Evolutionary conservation across 2,888 invertebrate species (phyloP), one percentile per base, ranked within the genome.

Genomic region (Pyrrhosoma nymphula): DNA sequence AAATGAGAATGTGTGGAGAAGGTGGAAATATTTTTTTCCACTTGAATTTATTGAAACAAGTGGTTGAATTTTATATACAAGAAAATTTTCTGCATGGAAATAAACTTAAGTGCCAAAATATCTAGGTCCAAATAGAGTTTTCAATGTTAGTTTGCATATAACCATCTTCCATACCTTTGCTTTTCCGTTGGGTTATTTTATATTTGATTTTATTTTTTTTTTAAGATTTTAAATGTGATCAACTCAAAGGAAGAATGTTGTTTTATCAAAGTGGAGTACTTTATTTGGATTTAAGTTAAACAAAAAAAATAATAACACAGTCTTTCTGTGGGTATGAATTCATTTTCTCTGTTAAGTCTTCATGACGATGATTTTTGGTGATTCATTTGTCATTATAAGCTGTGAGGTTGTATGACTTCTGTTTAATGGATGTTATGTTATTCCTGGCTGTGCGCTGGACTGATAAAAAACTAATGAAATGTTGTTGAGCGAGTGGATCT

Each of bases 401-500:
- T 75, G 93, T 75, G 93, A 93, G 93, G 69, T 93, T 93, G 93
- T 75, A 69, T 93, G 93, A 93, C 69, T 69, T 93, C 26, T 69
- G 75, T 93, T 93, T 26, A 30, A 93, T 93, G 75, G 69, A 93
- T 93, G 93, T 93, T 93, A 93, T 69, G 69, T 75, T 93, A 93
- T 93, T 93, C 93, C 93, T 93, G 93, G 93, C 93, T 93, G 93
- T 93, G 93, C 93, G 93, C 93, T 93, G 93, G 93, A 93, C 69
- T 93, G 93, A 93, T 63, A 69, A 93, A 93, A 91, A 93, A 89
- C 23, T 26, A 75, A 23, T 93, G n/a, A 69, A 47, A 47, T 47
- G 39, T n/a, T 55, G 69, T 93, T 69, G 93, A 93, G 69, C 63
- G 93, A 69, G 69, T 69, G 93, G 93, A 93, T 93, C 93, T 93